Evolutionary conservation across 2,113 vertebrate species (phyloP), one percentile per base, ranked within the genome.

Genomic region (Pagrus major): DNA sequence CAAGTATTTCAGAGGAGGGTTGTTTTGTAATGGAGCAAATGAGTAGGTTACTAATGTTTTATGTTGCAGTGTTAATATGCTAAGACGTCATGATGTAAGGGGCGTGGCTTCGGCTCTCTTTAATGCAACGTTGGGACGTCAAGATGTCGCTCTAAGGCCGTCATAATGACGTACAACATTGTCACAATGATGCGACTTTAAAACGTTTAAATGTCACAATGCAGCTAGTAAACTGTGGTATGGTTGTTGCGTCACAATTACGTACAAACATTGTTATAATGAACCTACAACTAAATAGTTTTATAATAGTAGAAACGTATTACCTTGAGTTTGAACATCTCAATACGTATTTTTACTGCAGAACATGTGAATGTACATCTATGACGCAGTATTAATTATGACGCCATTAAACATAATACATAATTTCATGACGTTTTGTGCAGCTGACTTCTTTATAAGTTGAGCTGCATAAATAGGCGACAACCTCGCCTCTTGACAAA

Each of bases 391-490:
- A 44, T 31, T 56, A 1, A 39, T 39, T 10, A 39, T 10, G 37
- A 39, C 8, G 7, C 11, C 1, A 14, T 6, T 9, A 51, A 58
- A n/a, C 5, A 29, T 25, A 21, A 46, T 18, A 35, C 0, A 52
- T 23, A 47, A 12, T 29, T 59, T 18, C 23, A 58, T 20, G 23
- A 83, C 79, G 60, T 78, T 72, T 23, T 27, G 0, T 16, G 23
- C 2, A 25, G 20, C 3, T 49, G 47, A 70, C 44, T 60, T 73
- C 0, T 56, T 71, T 49, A 8, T 0, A 49, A 27, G 20, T 5
- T 23, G 0, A 33, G 7, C 4, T 23, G 2, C 21, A 61, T 9
- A 49, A 68, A 54, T 5, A 41, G 2, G 4, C 2, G 63, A n/a
- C 25, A 3, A 23, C 23, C 2, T 39, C 20, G 1, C 2, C 11